Conservation (phyloP, 2,113 vertebrate genomes). For the Hiodon tergisus region DNA sequence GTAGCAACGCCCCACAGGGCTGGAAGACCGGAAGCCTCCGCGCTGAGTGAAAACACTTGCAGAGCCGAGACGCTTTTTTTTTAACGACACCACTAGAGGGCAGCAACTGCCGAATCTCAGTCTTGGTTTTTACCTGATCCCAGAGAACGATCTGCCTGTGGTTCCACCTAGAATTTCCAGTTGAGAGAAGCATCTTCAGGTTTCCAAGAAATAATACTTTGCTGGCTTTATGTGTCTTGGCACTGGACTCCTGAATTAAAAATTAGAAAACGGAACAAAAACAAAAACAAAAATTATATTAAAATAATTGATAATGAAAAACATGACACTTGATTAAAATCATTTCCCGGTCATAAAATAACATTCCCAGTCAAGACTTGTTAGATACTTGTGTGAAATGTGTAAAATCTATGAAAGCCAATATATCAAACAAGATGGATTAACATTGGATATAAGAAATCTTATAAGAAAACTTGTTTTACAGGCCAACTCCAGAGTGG, state of each 20-base stretch:
- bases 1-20: too few species aligned
- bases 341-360: neutral
- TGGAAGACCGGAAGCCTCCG: too few species aligned
- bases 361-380: neutral
- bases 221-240: constrained; percentile 71
- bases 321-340: too few species aligned
- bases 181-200: constrained; percentile 75
- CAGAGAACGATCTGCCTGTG: constrained; percentile 81
- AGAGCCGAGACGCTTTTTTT: too few species aligned
- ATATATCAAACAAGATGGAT: too few species aligned
- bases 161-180: constrained; percentile 81
- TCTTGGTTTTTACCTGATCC: constrained; percentile 67
- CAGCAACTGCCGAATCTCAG: neutral
- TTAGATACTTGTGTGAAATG: neutral
- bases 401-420: neutral
- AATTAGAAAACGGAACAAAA: constrained; percentile 6
- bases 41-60: too few species aligned
- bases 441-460: too few species aligned
- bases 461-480: too few species aligned
- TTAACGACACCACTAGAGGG: constrained; percentile 15
- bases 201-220: constrained; percentile 85
- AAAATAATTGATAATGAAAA: too few species aligned
- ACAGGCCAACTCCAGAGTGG: too few species aligned
- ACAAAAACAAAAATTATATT: neutral
- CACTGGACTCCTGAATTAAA: constrained; percentile 68